Evolutionary conservation across 2,888 invertebrate species (phyloP).

Genomic region (Dexiosoma caninum): DNA sequence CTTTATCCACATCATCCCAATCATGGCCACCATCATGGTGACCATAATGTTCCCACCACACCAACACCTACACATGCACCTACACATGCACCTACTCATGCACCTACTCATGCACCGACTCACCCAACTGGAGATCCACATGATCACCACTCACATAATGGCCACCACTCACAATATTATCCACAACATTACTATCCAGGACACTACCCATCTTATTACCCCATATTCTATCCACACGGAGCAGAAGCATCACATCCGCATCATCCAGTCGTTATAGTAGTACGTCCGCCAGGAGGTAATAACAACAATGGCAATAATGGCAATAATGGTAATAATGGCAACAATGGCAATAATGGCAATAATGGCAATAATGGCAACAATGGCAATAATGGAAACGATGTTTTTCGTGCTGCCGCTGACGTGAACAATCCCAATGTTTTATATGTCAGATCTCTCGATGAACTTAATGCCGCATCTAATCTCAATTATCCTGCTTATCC

Average conservation of each 20-base stretch:
- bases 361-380: background rate
- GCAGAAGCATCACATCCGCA: too few species aligned
- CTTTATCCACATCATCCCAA: background rate
- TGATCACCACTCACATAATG: background rate
- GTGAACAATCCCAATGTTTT: background rate
- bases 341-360: background rate
- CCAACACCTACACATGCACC: too few species aligned
- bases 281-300: background rate
- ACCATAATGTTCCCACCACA: too few species aligned
- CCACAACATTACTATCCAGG: background rate
- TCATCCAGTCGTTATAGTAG: background rate
- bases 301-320: background rate
- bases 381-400: background rate
- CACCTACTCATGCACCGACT: too few species aligned
- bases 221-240: background rate
- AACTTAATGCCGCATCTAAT: too few species aligned
- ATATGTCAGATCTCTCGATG: background rate
- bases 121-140: background rate
- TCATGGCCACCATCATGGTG: too few species aligned
- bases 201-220: background rate
- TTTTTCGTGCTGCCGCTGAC: too few species aligned
- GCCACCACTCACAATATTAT: background rate
- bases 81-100: too few species aligned
- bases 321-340: background rate
- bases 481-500: background rate